phyloP scores from a whole-genome alignment of 1,140 invertebrate species.

The Dendrolimus kikuchii region DNA sequence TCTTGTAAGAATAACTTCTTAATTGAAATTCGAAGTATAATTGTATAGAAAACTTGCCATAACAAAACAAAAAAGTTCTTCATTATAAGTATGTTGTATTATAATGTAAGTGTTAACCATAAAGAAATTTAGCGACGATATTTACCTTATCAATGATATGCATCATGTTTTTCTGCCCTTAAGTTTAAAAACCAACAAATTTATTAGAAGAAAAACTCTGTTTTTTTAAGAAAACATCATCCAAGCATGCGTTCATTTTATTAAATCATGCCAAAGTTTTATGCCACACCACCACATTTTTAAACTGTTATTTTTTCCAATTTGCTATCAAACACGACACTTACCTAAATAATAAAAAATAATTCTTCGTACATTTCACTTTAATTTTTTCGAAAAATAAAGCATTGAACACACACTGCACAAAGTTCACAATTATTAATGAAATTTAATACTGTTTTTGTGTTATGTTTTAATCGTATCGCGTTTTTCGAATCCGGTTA shows the following conservation, averaged over 20 bases:
- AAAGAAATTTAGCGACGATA: slow-evolving; percentile 5
- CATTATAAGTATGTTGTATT: background rate
- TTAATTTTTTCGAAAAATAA: slow-evolving; percentile 18
- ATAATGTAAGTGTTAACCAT: background rate
- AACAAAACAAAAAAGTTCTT: no score
- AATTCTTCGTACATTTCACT: slow-evolving; percentile 42
- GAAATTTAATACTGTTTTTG: no score
- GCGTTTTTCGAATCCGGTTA: slow-evolving; percentile 11
- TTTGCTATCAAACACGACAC: slow-evolving; percentile 43
- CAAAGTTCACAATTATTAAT: slow-evolving; percentile 22
- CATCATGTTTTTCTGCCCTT: slow-evolving; percentile 11
- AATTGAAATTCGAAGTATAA: no score
- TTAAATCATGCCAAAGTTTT: slow-evolving; percentile 47
- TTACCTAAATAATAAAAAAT: slow-evolving; percentile 48
- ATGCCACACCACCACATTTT: slow-evolving; percentile 52
- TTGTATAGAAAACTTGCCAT: no score
- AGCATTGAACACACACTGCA: slow-evolving; percentile 33
- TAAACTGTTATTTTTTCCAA: slow-evolving; percentile 41
- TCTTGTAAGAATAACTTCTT: no score
- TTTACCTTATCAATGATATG: slow-evolving; percentile 11
- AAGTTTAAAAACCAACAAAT: slow-evolving; percentile 5
- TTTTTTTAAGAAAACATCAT: slow-evolving; percentile 22
- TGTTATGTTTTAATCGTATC: slow-evolving; percentile 8
- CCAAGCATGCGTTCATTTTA: slow-evolving; percentile 39
- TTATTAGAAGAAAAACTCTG: no score